Percentiles rank a stretch among this genome's conserved stretches.
phyloP scores from a whole-genome alignment of 2,113 vertebrate species.

The Numenius arquata region DNA sequence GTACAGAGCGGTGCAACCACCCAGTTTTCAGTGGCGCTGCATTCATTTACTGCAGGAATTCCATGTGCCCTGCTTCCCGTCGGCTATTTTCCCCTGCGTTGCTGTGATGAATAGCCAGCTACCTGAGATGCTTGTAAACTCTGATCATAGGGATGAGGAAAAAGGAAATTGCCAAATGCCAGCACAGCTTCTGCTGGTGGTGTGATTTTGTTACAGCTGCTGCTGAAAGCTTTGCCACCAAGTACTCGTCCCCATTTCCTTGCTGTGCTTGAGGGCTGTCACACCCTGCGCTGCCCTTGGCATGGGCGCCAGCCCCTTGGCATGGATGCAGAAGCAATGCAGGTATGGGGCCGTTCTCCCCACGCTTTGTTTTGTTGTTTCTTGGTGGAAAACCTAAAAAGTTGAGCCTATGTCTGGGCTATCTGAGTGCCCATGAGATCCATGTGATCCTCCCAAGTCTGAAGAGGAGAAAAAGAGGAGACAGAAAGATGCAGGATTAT shows the following conservation, averaged over 20 bases:
- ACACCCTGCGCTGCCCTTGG: not conserved
- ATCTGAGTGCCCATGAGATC: not conserved
- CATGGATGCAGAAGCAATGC: not conserved
- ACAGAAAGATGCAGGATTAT: not conserved
- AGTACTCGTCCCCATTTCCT: no score
- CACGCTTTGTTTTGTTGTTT: not conserved
- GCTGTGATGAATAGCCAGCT: not conserved
- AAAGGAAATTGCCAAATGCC: not conserved
- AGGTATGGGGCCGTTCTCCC: not conserved
- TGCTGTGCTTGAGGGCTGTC: not conserved
- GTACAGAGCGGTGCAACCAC: not conserved
- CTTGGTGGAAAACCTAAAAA: not conserved
- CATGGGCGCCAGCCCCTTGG: fast-evolving
- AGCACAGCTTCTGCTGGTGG: not conserved
- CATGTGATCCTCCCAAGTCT: fast-evolving
- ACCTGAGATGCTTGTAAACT: not conserved
- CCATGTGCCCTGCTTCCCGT: not conserved
- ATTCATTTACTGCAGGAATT: not conserved
- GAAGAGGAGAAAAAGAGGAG: not conserved
- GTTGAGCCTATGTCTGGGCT: not conserved
- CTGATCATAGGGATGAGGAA: not conserved
- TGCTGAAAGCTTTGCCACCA: not conserved
- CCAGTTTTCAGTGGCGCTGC: not conserved
- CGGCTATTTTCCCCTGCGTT: not conserved
- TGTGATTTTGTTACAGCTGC: not conserved